These are phyloP conservation scores for Sus cebifrons DNA, from an alignment of 2,797 vertebrate species.

Conservation along the genomic window DNA sequence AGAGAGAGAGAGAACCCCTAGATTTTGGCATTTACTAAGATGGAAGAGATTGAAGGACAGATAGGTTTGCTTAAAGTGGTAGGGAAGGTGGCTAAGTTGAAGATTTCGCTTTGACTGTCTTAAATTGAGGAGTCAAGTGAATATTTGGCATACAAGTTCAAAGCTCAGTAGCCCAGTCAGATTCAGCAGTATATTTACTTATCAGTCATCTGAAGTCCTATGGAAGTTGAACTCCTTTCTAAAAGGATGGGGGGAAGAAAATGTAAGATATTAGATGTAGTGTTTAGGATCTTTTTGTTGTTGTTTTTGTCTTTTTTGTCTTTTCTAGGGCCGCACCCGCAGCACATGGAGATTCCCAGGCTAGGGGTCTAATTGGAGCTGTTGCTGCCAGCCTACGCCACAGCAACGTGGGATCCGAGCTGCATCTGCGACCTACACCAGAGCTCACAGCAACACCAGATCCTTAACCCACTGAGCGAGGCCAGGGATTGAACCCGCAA, in stretches of 20 bases:
- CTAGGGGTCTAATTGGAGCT: too few species aligned
- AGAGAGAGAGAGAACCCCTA: neutral
- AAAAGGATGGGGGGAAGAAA: neutral
- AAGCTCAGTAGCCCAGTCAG: neutral
- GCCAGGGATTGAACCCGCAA: too few species aligned
- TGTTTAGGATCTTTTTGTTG: neutral
- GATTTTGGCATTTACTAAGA: conserved; percentile 12
- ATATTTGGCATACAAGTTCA: neutral
- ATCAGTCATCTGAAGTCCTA: neutral
- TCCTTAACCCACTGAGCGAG: too few species aligned
- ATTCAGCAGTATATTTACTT: neutral
- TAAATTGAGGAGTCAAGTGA: neutral
- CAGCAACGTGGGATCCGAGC: too few species aligned
- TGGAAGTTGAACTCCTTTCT: conserved; percentile 39
- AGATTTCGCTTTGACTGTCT: conserved; percentile 1
- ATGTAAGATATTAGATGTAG: neutral
- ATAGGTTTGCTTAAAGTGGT: neutral
- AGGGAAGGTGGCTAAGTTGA: neutral
- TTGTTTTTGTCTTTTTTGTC: too few species aligned
- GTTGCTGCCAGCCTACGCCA: too few species aligned
- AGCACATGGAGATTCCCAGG: too few species aligned
- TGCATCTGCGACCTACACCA: too few species aligned
- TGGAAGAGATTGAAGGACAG: neutral
- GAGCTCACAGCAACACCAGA: too few species aligned
- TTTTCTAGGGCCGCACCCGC: too few species aligned